Percentiles rank a stretch among this genome's conserved stretches.
Evolutionary conservation across 2,888 invertebrate species (phyloP).

Genomic region (Tetranychus truncatus): DNA sequence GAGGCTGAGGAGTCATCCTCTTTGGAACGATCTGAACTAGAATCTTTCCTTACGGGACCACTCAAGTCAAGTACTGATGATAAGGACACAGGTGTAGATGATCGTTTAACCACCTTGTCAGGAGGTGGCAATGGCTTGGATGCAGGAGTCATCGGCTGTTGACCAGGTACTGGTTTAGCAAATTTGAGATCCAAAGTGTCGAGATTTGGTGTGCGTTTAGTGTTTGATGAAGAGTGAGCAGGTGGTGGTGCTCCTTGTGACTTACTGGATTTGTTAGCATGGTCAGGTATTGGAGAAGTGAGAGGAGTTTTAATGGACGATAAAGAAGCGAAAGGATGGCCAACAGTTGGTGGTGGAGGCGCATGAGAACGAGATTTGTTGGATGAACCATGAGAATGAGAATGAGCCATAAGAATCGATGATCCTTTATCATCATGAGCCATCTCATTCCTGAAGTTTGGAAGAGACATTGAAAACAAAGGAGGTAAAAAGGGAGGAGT

Average conservation of each 20-base stretch:
- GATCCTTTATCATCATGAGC: slow-evolving; percentile 14
- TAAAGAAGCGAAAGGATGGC: not conserved
- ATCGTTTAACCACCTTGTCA: slow-evolving; percentile 16
- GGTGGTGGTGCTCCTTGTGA: slow-evolving; percentile 24
- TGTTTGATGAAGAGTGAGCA: slow-evolving; percentile 26
- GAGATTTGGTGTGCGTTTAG: slow-evolving; percentile 20
- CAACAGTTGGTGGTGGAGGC: slow-evolving; percentile 10
- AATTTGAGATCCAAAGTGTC: slow-evolving; percentile 25
- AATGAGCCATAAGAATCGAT: not conserved
- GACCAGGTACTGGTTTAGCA: slow-evolving; percentile 22
- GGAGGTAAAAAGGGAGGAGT: slow-evolving; percentile 19
- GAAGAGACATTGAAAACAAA: slow-evolving; percentile 16
- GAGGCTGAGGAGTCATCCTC: not conserved
- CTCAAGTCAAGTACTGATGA: slow-evolving; percentile 27
- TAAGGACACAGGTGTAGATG: slow-evolving; percentile 19
- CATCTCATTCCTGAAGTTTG: slow-evolving; percentile 13
- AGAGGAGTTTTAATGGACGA: not conserved
- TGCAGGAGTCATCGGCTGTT: slow-evolving; percentile 16
- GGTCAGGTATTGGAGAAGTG: not conserved
- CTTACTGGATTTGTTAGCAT: not conserved
- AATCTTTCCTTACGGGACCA: slow-evolving; percentile 20
- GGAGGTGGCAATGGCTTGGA: not conserved
- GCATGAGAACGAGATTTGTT: slow-evolving; percentile 11
- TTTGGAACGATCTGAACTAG: not conserved
- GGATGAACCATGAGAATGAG: not conserved